Base-by-base conservation (phyloP, 2,888 invertebrate species). In the Eupithecia pulchellata region DNA sequence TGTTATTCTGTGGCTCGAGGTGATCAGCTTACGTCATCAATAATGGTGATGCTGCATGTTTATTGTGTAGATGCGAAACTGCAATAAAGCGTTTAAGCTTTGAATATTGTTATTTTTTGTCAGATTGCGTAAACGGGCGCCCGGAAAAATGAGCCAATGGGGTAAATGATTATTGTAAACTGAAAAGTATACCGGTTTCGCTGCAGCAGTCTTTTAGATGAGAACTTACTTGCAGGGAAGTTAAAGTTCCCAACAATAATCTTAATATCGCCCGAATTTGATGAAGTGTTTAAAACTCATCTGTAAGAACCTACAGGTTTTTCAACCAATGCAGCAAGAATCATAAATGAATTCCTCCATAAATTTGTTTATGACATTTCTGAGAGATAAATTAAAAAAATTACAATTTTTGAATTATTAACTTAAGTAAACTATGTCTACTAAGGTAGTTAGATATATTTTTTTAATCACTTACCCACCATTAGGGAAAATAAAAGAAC, bases 11-110 rank as follows among this genome's bases (percentile, higher is more conserved):
- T 32, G 39, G 55, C 39, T 68, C 63, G 63, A 68, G 68, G 68
- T 67, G 67, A 67, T 77, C 65, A 80, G 76, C 71, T 88, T 29
- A 68, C 63, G 68, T 61, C 61, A 61, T 25, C 4, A 34, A 34
- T 25, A 34, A 34, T 61, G 20, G 60, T 60, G n/a, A 60, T 30
- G 58, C 20, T 25, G 25, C 36, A 34, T n/a, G 13, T 27, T 29
- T 57, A 57, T 57, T 14, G 5, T 25, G 29, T 61, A 14, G 61
- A 34, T 34, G 20, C 60, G 60, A 29, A 60, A 60, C 60, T 60
- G n/a, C 25, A 4, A 25, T 11, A 52, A 20, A 52, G 25, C 4
- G 13, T n/a, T n/a, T n/a, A n/a, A 52, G 52, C 11, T 52, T 52
- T 13, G 52, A 47, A 20, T n/a, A 42, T 42, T 2, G 9, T 20